phyloP scores from a whole-genome alignment of 2,797 vertebrate species.

The Sitta carolinensis region DNA sequence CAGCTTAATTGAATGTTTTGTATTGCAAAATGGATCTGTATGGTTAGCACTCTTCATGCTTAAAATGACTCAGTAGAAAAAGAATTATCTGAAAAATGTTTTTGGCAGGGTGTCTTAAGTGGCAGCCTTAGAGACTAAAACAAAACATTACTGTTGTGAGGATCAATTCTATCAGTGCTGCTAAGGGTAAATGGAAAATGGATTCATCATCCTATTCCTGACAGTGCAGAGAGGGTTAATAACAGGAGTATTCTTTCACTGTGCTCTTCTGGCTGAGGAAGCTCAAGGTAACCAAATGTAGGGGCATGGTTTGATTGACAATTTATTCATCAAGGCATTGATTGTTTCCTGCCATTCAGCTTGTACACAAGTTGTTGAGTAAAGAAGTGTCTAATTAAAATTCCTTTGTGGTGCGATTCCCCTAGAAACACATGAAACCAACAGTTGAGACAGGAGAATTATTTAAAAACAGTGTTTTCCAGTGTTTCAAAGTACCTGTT shows the following conservation, averaged over 20 bases:
- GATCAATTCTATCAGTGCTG: neutral
- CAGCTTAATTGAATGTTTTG: slow-evolving; percentile 65
- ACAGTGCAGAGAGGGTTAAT: neutral
- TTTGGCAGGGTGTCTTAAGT: neutral
- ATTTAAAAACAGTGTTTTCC: neutral
- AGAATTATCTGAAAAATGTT: neutral
- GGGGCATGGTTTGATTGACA: neutral
- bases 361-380: neutral
- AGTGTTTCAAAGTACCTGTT: neutral
- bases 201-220: neutral
- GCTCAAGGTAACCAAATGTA: neutral
- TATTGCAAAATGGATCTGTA: slow-evolving; percentile 25
- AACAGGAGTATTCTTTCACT: neutral
- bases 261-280: neutral
- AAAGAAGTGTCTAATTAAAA: slow-evolving; percentile 6
- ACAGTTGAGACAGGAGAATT: neutral
- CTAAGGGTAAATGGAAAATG: neutral
- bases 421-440: neutral
- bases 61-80: neutral
- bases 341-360: slow-evolving; percentile 9
- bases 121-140: neutral
- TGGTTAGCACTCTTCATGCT: neutral
- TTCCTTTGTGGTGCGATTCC: slow-evolving; percentile 8
- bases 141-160: neutral
- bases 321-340: slow-evolving; percentile 18